Evolutionary conservation across 2,888 invertebrate genomes (phyloP), one percentile per base, ranked within the genome.

Genomic region (Listrodromus nycthemerus): DNA sequence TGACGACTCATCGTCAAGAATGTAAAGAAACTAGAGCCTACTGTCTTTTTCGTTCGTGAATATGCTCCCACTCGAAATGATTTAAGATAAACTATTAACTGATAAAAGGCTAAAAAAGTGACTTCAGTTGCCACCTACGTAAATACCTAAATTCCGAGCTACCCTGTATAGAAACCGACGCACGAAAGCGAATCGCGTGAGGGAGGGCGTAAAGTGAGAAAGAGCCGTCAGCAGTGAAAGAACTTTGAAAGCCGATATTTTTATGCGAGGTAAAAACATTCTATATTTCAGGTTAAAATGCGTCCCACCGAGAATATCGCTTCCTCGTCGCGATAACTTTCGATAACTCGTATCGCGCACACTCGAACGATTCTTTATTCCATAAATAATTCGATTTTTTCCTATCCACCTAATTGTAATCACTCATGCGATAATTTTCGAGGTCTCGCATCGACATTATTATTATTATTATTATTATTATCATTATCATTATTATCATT

Each of bases 391-490:
- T 1, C 69, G 48, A 50, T 69, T n/a, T 41, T 66, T 41, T 37
- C 41, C 41, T 55, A 41, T 10, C 21, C 41, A 4, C 33, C n/a
- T n/a, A 21, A 45, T 3, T 19, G 66, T 21, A 66, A 41, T 66
- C 37, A 66, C n/a, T 66, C 41, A 50, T 50, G 2, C 69, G n/a
- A 50, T 69, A n/a, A 69, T 69, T 69, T 69, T 48, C 69, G 48
- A 24, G 30, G 10, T 48, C 67, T 41, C 16, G 16, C 41, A 16
- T 41, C 16, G 13, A 41, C 5, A 41, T 41, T 41, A 41, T 41
- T 41, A 48, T 45, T 67, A 27, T 67, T 21, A 21, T 21, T 3
- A 24, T 37, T 37, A 37, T 37, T 37, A 24, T 37, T 37, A 37
- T 37, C n/a, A n/a, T n/a, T n/a, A n/a, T n/a, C 5, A 41, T 41